Evolutionary conservation across 1,140 invertebrate genomes (phyloP).

Genomic region (Monochamus saltuarius): DNA sequence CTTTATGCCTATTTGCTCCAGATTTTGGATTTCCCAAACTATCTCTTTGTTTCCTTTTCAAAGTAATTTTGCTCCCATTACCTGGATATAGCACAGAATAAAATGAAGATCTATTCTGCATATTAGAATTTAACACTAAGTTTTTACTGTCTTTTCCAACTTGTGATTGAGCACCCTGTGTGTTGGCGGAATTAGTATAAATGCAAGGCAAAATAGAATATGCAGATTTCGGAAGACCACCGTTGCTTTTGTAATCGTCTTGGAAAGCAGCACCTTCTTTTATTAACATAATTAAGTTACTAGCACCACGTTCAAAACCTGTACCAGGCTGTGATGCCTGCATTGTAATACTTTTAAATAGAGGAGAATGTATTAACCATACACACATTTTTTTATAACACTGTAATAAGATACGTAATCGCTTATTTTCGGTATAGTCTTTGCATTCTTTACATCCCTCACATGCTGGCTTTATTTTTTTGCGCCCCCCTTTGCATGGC

Average conservation of each 20-base stretch:
- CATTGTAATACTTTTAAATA: slow-evolving; percentile 65
- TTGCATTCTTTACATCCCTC: slow-evolving; percentile 82
- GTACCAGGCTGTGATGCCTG: slow-evolving; percentile 53
- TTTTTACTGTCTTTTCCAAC: slow-evolving; percentile 34
- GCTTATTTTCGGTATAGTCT: slow-evolving; percentile 80
- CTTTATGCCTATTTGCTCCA: slow-evolving; percentile 12
- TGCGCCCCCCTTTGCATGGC: slow-evolving; percentile 77
- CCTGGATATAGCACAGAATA: slow-evolving; percentile 79
- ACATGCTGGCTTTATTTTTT: slow-evolving; percentile 81
- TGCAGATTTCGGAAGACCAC: slow-evolving; percentile 67
- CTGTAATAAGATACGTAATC: slow-evolving; percentile 75
- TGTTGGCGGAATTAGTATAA: slow-evolving; percentile 64
- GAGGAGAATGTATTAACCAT: slow-evolving; percentile 71
- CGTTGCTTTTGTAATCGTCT: slow-evolving; percentile 72
- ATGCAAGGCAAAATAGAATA: slow-evolving; percentile 74
- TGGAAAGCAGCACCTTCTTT: slow-evolving; percentile 76
- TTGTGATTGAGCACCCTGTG: slow-evolving; percentile 56
- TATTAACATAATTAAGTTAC: slow-evolving; percentile 71
- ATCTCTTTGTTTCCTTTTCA: slow-evolving; percentile 73
- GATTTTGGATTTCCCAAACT: slow-evolving; percentile 24
- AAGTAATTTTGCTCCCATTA: slow-evolving; percentile 78
- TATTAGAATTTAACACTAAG: slow-evolving; percentile 45
- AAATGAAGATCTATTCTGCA: slow-evolving; percentile 68
- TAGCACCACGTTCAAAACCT: slow-evolving; percentile 46
- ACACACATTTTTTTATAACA: slow-evolving; percentile 88